phyloP scores from a whole-genome alignment of 2,797 vertebrate species.

The Synanceia verrucosa region DNA sequence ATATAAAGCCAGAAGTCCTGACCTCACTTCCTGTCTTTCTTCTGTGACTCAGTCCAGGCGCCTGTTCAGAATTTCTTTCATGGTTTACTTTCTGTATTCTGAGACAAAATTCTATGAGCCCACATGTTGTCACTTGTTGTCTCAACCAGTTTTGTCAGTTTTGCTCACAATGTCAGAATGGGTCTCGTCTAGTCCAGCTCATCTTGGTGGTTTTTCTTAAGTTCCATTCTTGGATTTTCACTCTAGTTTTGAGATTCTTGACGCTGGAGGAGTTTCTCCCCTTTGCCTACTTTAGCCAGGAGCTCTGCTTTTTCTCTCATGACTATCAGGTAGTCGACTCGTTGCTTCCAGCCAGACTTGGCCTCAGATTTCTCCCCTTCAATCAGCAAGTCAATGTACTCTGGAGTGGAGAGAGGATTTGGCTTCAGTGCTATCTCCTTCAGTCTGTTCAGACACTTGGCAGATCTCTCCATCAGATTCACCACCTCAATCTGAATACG shows the following conservation, averaged over 20 bases:
- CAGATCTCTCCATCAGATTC: background rate
- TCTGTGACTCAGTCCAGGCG: background rate
- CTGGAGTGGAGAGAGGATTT: constrained; percentile 42
- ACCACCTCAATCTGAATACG: background rate
- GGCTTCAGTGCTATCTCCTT: constrained; percentile 53
- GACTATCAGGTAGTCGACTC: constrained; percentile 8
- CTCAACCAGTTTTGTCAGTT: too few species aligned
- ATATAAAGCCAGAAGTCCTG: too few species aligned
- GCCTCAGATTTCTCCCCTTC: too few species aligned
- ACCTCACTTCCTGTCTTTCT: background rate
- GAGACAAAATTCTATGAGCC: too few species aligned
- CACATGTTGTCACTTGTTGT: too few species aligned
- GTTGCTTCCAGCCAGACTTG: background rate
- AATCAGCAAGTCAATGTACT: constrained; percentile 58
- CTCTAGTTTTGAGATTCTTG: too few species aligned
- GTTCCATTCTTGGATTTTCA: too few species aligned
- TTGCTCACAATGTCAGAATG: too few species aligned
- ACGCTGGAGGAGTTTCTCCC: background rate
- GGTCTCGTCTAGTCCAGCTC: too few species aligned
- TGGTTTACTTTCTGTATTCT: too few species aligned
- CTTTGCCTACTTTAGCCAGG: background rate
- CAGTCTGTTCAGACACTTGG: constrained; percentile 22
- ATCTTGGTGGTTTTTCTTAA: too few species aligned
- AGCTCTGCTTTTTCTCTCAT: background rate
- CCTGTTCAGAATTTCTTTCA: background rate